Percentiles rank a stretch among this genome's conserved stretches.
Conservation (phyloP, 2,113 vertebrate genomes). For the Corydoras maculifer region DNA sequence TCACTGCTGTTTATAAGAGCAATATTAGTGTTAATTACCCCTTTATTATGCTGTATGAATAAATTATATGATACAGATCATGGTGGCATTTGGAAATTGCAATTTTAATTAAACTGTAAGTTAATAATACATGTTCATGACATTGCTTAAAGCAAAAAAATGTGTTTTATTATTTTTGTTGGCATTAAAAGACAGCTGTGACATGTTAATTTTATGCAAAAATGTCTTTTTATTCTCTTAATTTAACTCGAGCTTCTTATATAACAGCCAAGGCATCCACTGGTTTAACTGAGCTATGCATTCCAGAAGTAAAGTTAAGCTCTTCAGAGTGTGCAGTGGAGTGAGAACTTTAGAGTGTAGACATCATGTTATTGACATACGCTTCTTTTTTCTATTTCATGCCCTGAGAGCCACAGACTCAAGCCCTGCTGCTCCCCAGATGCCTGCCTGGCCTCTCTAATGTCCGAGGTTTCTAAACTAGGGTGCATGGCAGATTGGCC, state of each 20-base stretch:
- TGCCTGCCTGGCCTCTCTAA: constrained; percentile 40
- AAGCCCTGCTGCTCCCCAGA: constrained; percentile 30
- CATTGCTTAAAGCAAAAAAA: no score
- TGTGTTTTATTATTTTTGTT: no score
- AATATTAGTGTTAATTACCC: no score
- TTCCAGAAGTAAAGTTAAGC: constrained; percentile 10
- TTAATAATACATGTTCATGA: no score
- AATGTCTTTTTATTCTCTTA: no score
- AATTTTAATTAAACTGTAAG: no score
- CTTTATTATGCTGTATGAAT: no score
- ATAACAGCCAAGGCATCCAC: neutral
- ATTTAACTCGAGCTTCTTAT: neutral
- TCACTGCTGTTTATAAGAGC: no score
- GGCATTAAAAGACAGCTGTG: no score
- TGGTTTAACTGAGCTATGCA: neutral
- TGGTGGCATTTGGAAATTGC: no score
- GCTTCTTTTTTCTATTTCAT: constrained; percentile 24
- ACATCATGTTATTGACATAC: constrained; percentile 25
- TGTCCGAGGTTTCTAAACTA: constrained; percentile 41
- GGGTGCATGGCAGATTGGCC: constrained; percentile 48
- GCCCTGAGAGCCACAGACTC: constrained; percentile 27
- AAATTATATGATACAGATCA: no score
- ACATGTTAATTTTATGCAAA: no score
- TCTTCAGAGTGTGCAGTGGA: neutral
- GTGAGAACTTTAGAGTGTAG: constrained; percentile 2